These are phyloP conservation scores for Mionectes olivaceus DNA, from an alignment of 2,797 vertebrate genomes.

Conservation along the genomic window DNA sequence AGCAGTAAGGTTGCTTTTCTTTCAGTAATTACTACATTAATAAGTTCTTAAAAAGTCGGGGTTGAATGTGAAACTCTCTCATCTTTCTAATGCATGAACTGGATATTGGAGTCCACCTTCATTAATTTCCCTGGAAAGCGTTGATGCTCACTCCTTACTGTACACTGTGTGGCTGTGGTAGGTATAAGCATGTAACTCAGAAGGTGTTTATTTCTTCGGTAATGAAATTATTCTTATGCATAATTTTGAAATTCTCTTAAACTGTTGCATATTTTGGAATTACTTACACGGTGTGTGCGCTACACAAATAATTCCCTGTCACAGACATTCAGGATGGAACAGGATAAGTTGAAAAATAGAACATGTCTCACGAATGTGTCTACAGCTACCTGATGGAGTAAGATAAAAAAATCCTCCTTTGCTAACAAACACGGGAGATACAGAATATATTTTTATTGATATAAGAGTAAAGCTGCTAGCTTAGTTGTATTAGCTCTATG, in stretches of 20 bases:
- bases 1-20: background rate
- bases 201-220: background rate
- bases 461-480: background rate
- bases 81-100: accelerated
- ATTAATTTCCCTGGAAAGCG: accelerated
- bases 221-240: background rate
- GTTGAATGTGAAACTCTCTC: background rate
- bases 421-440: background rate
- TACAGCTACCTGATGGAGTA: background rate
- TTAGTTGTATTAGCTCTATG: background rate
- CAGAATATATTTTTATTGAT: background rate
- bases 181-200: accelerated
- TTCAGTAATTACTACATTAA: accelerated
- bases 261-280: background rate
- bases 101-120: accelerated
- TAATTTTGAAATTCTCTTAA: background rate
- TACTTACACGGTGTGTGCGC: background rate
- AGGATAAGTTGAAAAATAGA: background rate
- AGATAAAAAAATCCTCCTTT: background rate
- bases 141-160: accelerated
- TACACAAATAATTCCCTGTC: background rate
- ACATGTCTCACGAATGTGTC: background rate
- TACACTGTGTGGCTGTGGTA: background rate
- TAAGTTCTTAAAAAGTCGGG: background rate
- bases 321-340: background rate